Evolutionary conservation across 2,797 vertebrate genomes (phyloP).

Genomic region (Chloroceryle amazona): DNA sequence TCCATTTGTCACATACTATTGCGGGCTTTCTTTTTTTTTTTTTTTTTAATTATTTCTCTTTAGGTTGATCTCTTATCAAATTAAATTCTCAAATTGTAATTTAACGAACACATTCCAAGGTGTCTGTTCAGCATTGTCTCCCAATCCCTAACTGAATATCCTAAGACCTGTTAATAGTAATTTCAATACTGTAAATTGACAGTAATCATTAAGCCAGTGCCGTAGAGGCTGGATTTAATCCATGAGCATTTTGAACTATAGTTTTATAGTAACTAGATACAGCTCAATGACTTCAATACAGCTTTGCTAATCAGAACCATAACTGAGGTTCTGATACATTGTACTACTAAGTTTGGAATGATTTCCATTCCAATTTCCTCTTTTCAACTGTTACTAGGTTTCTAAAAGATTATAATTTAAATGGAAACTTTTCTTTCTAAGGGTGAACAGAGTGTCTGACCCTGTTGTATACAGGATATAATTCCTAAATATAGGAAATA

Average conservation of each 20-base stretch:
- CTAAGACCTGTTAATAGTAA: not conserved
- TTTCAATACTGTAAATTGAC: not conserved
- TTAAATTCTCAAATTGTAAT: not conserved
- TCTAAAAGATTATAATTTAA: not conserved
- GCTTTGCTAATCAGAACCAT: not conserved
- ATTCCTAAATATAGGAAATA: not conserved
- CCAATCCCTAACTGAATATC: not conserved
- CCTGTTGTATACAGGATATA: not conserved
- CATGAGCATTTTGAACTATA: not conserved
- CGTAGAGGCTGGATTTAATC: not conserved
- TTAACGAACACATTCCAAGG: not conserved
- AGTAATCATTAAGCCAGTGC: not conserved
- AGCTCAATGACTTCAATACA: not conserved
- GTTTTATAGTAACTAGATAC: not conserved
- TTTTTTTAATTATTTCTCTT: not conserved
- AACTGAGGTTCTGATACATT: not conserved
- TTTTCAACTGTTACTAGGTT: not conserved
- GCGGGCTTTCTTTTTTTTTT: not conserved
- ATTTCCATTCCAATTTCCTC: not conserved
- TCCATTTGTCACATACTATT: not conserved
- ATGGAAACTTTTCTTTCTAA: not conserved
- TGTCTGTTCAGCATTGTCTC: not conserved
- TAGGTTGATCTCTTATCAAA: slow-evolving; percentile 1
- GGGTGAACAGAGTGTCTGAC: not conserved
- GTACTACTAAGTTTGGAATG: not conserved